Conservation (phyloP, 2,797 vertebrate genomes). For the Aulostomus chinensis region DNA sequence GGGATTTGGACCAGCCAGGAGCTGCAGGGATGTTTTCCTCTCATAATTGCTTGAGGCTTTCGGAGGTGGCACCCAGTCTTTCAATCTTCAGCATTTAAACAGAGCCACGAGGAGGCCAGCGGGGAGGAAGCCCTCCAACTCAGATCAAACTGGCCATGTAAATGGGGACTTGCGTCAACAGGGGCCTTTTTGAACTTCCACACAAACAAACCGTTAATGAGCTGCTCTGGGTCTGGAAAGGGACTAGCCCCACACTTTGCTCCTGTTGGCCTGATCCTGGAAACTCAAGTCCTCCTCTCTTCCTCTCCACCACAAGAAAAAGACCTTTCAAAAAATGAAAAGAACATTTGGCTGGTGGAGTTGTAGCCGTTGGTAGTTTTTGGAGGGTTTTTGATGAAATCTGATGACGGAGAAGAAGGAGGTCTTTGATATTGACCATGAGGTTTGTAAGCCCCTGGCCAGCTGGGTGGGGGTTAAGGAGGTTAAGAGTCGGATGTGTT, state of each 20-base stretch:
- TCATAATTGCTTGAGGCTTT: slow-evolving; percentile 23
- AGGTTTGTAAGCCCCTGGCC: slow-evolving; percentile 38
- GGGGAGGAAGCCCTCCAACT: slow-evolving; percentile 71
- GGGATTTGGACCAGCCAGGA: no score
- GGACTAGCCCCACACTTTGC: slow-evolving; percentile 53
- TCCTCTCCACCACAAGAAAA: slow-evolving; percentile 47
- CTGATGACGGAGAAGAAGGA: slow-evolving; percentile 69
- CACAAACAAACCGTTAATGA: slow-evolving; percentile 81
- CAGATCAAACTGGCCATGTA: slow-evolving; percentile 79
- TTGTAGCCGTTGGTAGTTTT: slow-evolving; percentile 46
- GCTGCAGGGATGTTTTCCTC: no score
- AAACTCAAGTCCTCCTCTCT: slow-evolving; percentile 53
- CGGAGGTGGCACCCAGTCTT: slow-evolving; percentile 42
- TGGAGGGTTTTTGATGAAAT: slow-evolving; percentile 59
- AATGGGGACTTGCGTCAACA: slow-evolving; percentile 72
- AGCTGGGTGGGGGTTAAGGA: slow-evolving; percentile 51
- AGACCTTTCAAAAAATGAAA: slow-evolving; percentile 47
- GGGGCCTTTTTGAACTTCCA: slow-evolving; percentile 75
- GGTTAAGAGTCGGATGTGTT: slow-evolving; percentile 63
- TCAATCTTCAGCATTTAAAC: slow-evolving; percentile 40
- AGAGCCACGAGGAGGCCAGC: slow-evolving; percentile 35
- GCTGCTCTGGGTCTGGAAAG: slow-evolving; percentile 61
- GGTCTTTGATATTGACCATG: slow-evolving; percentile 67
- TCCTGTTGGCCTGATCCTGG: slow-evolving; percentile 55
- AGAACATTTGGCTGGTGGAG: slow-evolving; percentile 35